phyloP scores from a whole-genome alignment of 2,888 invertebrate species.

The Crepidodera aurea region DNA sequence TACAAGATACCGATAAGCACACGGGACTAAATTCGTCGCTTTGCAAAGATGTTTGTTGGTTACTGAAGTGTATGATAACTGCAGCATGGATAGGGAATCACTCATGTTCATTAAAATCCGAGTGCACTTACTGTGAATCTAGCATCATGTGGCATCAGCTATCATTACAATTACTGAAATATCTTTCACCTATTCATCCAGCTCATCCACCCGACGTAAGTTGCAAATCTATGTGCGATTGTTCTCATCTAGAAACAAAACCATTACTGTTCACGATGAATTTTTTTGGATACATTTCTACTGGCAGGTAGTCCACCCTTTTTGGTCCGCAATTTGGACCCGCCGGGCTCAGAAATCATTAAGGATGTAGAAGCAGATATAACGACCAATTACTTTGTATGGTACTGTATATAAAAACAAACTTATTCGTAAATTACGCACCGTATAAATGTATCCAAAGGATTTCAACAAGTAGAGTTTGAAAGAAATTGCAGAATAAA shows the following conservation, averaged over 20 bases:
- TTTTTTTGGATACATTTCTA: background rate
- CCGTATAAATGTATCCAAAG: background rate
- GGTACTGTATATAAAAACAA: too few species aligned
- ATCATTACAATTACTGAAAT: constrained; percentile 79
- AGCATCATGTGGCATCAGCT: constrained; percentile 95
- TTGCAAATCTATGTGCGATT: constrained; percentile 32
- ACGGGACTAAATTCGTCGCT: constrained; percentile 79
- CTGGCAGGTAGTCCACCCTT: too few species aligned
- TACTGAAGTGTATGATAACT: constrained; percentile 79
- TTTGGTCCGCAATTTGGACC: too few species aligned
- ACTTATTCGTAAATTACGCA: too few species aligned
- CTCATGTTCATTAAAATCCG: constrained; percentile 68
- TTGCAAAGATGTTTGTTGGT: constrained; percentile 76
- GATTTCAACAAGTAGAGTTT: too few species aligned
- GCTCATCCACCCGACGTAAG: constrained; percentile 80
- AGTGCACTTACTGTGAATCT: constrained; percentile 93
- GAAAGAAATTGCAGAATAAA: too few species aligned
- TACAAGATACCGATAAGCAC: constrained; percentile 84
- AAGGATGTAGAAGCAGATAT: too few species aligned
- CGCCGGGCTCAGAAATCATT: too few species aligned
- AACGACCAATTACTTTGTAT: too few species aligned
- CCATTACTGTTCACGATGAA: background rate
- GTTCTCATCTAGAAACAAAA: background rate
- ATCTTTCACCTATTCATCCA: constrained; percentile 78
- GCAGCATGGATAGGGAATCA: constrained; percentile 77